Evolutionary conservation across 2,888 invertebrate species (phyloP).

Genomic region (Drosophila mayaguana): DNA sequence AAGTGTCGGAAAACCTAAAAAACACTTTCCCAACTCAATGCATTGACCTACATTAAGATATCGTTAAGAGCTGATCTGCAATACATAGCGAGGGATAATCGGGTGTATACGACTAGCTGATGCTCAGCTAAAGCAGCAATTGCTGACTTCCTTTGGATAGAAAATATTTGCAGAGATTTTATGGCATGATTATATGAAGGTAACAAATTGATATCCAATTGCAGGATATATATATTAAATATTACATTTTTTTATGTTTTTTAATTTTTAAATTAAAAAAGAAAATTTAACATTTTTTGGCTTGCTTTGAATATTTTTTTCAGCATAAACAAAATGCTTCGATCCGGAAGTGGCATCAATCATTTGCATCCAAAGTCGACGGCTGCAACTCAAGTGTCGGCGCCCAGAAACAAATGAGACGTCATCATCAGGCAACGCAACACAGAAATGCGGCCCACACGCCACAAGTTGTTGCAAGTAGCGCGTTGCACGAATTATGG

Average conservation of each 20-base stretch:
- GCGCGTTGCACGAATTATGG: constrained; percentile 76
- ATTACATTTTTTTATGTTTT: too few relatives aligned
- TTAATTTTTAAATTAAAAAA: too few relatives aligned
- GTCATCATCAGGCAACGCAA: constrained; percentile 53
- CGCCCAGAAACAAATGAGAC: constrained; percentile 72
- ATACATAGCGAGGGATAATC: neutral
- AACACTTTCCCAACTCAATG: constrained; percentile 67
- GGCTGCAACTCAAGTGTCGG: constrained; percentile 55
- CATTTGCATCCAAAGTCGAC: constrained; percentile 36
- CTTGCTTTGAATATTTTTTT: neutral
- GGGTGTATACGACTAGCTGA: neutral
- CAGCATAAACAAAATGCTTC: constrained; percentile 7
- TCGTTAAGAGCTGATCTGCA: constrained; percentile 21
- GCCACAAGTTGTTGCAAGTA: constrained; percentile 43
- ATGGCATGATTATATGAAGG: too few relatives aligned
- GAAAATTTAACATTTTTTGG: too few relatives aligned
- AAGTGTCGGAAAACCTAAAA: constrained; percentile 58
- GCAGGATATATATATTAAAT: too few relatives aligned
- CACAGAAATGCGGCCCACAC: constrained; percentile 23
- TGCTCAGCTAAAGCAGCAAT: neutral
- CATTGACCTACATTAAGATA: constrained; percentile 70
- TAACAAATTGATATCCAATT: too few relatives aligned
- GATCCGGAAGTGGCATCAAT: constrained; percentile 21
- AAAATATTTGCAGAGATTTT: neutral
- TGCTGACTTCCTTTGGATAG: neutral